Evolutionary conservation across 2,797 vertebrate genomes (phyloP).

Genomic region (Taenioides sp.): DNA sequence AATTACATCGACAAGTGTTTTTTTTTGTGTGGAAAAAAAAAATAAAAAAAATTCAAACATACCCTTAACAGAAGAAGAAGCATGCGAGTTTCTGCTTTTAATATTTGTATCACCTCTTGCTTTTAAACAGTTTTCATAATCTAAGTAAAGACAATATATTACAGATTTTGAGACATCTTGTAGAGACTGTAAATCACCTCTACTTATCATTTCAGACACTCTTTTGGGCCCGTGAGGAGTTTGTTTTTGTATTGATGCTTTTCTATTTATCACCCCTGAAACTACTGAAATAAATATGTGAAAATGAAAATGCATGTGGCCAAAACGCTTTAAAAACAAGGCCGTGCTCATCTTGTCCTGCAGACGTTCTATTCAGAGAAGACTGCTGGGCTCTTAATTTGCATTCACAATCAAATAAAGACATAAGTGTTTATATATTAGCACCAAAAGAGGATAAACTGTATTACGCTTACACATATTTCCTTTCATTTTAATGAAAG

Average conservation of each 20-base stretch:
- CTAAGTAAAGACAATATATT: no score
- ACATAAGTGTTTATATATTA: neutral
- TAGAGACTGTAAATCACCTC: no score
- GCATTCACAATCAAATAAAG: neutral
- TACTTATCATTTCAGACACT: no score
- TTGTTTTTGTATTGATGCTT: neutral
- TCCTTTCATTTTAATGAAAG: neutral
- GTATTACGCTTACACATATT: neutral
- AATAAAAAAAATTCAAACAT: no score
- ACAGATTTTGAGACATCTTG: no score
- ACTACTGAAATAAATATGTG: neutral
- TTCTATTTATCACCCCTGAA: neutral
- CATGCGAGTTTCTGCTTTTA: no score
- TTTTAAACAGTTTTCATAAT: no score
- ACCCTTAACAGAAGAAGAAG: no score
- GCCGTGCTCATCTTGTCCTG: neutral
- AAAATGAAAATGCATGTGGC: slow-evolving; percentile 1
- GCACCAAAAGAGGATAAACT: slow-evolving; percentile 1
- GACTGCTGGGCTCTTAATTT: neutral
- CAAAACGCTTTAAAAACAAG: neutral
- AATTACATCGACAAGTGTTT: no score
- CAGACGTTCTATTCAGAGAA: slow-evolving; percentile 1
- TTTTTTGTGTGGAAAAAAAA: no score
- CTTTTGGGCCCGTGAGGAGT: neutral
- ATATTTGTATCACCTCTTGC: no score